These are phyloP conservation scores for Cydia amplana DNA, from an alignment of 1,140 invertebrate species.

Conservation along the genomic window DNA sequence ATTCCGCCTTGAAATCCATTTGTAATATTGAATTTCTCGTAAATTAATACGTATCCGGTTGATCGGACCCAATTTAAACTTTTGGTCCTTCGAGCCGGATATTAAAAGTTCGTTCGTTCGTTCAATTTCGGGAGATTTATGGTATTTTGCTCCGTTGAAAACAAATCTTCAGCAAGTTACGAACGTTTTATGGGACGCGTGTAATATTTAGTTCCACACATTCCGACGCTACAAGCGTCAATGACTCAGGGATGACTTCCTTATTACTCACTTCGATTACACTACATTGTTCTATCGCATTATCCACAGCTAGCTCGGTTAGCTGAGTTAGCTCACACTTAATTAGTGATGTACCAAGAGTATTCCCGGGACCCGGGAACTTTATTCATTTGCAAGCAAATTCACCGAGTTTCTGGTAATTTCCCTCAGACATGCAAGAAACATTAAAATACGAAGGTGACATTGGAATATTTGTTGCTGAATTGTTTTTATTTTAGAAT, in stretches of 20 bases:
- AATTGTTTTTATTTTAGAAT: too few species aligned
- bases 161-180: not conserved
- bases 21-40: slow-evolving; percentile 2
- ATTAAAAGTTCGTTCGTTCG: not conserved
- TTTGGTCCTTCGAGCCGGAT: not conserved
- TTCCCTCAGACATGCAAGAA: too few species aligned
- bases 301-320: not conserved
- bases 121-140: not conserved
- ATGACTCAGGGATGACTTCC: slow-evolving; percentile 22
- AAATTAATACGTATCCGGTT: not conserved
- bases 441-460: too few species aligned
- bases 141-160: not conserved
- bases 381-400: too few species aligned
- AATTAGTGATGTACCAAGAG: not conserved
- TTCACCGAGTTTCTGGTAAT: too few species aligned
- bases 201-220: not conserved
- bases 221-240: not conserved
- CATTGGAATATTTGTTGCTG: too few species aligned
- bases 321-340: not conserved
- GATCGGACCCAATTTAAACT: not conserved
- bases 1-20: not conserved
- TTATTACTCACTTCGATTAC: slow-evolving; percentile 12
- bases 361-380: not conserved
- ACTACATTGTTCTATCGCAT: not conserved
- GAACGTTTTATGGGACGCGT: not conserved